Base-by-base conservation (phyloP, 2,113 vertebrate genomes). In the Thamnophis sirtalis region DNA sequence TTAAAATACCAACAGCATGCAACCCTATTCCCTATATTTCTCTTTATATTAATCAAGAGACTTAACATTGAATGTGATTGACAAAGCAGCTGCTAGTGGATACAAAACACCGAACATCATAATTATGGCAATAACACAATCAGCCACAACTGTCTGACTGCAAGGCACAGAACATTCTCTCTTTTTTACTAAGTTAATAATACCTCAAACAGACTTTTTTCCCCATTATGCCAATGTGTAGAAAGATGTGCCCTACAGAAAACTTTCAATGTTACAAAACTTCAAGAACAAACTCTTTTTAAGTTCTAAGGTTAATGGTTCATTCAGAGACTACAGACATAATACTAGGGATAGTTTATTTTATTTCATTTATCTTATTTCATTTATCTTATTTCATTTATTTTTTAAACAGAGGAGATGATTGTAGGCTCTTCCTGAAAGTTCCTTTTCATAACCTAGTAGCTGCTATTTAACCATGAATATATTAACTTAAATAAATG, bases 191-290 rank as follows among this genome's bases (percentile, higher is more conserved):
- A 88, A 89, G 10, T 93, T 84, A 51, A 93, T 48, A 91, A 84
- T 89, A 90, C 48, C 26, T 7, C 0, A 1, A 10, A 2, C 86
- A 84, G 90, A 93, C 88, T 93, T 93, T 68, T 54, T 22, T 0
- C 0, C 90, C 90, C 94, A 84, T 89, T 9, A 91, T 87, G 60
- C 92, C 48, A 60, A 88, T 80, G 73, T 80, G 2, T 24, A 91
- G 9, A 92, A 95, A 93, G 21, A 49, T 63, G 48, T 0, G 55
- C 43, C 88, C 91, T 94, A 91, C 58, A 94, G 11, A 87, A 95
- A 95, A 84, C 1, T 54, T 63, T n/a, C 86, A 60, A 53, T 0
- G 0, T 94, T 2, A 90, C 10, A 90, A 84, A 28, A 53, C 49
- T 84, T 87, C 51, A 53, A n/a, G 19, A 91, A 48, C 2, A 91